Percentiles rank a stretch among this genome's conserved stretches.
phyloP scores from a whole-genome alignment of 2,113 vertebrate genomes.

The Nesogale talazaci region DNA sequence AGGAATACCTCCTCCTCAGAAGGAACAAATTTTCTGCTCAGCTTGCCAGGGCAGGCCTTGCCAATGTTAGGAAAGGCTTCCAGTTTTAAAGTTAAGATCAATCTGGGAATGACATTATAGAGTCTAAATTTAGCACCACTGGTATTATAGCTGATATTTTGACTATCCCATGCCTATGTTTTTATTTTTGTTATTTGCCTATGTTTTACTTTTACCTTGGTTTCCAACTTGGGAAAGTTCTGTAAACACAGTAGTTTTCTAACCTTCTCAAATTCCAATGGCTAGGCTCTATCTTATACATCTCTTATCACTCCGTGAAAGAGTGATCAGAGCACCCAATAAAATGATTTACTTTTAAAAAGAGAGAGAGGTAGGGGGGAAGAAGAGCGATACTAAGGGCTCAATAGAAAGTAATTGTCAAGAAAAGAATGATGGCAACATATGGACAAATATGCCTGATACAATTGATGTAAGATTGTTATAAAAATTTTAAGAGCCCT shows the following conservation, averaged over 20 bases:
- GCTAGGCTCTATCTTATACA: not conserved
- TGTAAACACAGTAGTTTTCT: not conserved
- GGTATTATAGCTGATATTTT: not conserved
- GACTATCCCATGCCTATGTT: not conserved
- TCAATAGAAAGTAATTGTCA: not conserved
- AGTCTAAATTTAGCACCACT: not conserved
- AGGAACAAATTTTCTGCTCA: not conserved
- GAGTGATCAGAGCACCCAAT: too few relatives aligned
- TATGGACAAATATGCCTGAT: too few relatives aligned
- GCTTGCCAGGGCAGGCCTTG: not conserved
- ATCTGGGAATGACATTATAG: not conserved
- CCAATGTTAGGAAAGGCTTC: not conserved
- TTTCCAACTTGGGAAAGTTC: not conserved
- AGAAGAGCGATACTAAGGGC: too few relatives aligned
- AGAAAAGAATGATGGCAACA: too few relatives aligned
- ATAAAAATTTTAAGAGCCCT: too few relatives aligned
- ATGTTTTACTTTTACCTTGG: not conserved
- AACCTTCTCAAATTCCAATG: not conserved
- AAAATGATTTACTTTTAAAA: too few relatives aligned
- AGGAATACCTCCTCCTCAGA: not conserved
- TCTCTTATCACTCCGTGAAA: not conserved
- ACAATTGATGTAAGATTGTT: too few relatives aligned
- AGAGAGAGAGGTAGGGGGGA: too few relatives aligned
- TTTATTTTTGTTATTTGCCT: too few relatives aligned
- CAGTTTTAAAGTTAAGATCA: constrained; percentile 6